Percentiles rank a stretch among this genome's conserved stretches.
These are phyloP conservation scores for Dicerorhinus sumatrensis DNA, from an alignment of 2,113 vertebrate species.

Conservation along the genomic window DNA sequence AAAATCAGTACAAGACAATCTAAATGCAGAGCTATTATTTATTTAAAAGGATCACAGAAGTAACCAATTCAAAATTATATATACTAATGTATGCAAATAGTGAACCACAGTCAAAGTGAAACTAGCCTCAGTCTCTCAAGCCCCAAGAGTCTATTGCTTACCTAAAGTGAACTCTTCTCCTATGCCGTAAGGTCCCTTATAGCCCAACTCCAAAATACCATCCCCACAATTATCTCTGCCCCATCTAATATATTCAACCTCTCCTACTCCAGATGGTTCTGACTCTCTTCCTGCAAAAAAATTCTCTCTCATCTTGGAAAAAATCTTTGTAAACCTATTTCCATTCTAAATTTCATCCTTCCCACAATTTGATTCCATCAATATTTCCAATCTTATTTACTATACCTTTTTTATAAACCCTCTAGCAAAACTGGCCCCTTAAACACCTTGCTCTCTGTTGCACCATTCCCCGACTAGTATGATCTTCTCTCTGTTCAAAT, in stretches of 20 bases:
- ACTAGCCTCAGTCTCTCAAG: neutral
- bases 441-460: neutral
- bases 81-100: neutral
- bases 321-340: neutral
- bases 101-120: slow-evolving; percentile 35
- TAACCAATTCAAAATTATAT: slow-evolving; percentile 44
- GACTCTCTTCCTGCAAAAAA: neutral
- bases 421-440: neutral
- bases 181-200: neutral
- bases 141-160: neutral
- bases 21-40: slow-evolving; percentile 26
- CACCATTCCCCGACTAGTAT: neutral
- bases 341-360: slow-evolving; percentile 8
- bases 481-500: neutral
- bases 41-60: neutral
- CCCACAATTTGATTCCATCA: neutral
- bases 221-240: neutral
- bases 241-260: neutral
- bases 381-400: neutral
- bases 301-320: neutral
- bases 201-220: neutral
- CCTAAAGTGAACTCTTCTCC: neutral
- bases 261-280: neutral
- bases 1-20: slow-evolving; percentile 31
- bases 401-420: neutral